A percentile compares a stretch with the other conserved stretches of the same genome.
Conservation (phyloP, 2,888 invertebrate genomes). For the Tridacna gigas region DNA sequence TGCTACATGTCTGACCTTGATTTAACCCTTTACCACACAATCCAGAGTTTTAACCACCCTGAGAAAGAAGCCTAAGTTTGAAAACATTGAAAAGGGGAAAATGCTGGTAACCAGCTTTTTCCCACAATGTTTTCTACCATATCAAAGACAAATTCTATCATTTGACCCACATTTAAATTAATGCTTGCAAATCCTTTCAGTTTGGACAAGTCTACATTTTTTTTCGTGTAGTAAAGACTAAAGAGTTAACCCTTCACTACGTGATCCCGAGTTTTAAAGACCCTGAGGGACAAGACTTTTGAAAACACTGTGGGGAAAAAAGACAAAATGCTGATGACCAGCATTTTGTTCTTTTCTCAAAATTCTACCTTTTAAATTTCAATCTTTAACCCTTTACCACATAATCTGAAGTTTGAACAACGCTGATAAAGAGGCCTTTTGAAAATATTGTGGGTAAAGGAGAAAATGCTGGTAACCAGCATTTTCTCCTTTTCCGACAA, state of each 20-base stretch:
- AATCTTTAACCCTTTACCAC: too few species aligned
- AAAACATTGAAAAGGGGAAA: background rate
- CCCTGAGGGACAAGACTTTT: background rate
- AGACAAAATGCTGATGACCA: background rate
- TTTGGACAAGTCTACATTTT: too few species aligned
- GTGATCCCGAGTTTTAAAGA: background rate
- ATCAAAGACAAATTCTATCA: too few species aligned
- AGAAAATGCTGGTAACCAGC: background rate
- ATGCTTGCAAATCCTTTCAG: too few species aligned
- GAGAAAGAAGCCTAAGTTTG: conserved; percentile 6
- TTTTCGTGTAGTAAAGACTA: too few species aligned
- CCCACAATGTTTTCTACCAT: too few species aligned
- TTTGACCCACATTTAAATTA: too few species aligned
- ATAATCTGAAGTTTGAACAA: background rate
- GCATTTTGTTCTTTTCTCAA: background rate
- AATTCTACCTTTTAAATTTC: too few species aligned
- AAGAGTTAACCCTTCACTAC: too few species aligned
- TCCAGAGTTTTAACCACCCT: background rate
- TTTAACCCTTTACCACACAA: background rate
- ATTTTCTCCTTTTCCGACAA: background rate
- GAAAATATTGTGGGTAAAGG: background rate
- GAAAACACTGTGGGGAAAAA: background rate
- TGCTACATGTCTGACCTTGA: too few species aligned
- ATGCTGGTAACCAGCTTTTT: background rate
- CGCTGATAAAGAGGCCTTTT: background rate